Conservation (phyloP, 2,113 vertebrate genomes). For the Hystrix brachyura region DNA sequence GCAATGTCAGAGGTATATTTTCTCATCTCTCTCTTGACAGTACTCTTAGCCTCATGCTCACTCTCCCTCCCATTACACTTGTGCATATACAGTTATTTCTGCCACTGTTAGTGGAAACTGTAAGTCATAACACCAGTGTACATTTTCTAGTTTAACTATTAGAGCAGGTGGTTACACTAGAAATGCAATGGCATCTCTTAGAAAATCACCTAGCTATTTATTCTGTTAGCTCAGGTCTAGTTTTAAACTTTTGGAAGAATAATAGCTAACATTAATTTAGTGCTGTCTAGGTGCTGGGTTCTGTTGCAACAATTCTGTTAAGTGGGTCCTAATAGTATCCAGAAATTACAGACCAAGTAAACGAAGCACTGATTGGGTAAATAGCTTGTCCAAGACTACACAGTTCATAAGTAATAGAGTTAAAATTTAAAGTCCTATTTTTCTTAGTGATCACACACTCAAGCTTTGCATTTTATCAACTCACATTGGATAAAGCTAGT, state of each 20-base stretch:
- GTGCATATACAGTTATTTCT: not conserved
- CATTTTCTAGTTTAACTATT: not conserved
- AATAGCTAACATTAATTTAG: not conserved
- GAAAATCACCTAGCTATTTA: not conserved
- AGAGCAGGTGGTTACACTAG: not conserved
- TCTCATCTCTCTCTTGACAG: not conserved
- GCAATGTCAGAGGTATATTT: not conserved
- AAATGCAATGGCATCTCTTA: not conserved
- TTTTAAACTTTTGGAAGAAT: not conserved
- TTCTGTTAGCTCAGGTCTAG: not conserved
- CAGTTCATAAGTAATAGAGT: not conserved
- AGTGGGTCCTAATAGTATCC: not conserved
- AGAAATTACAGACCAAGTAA: conserved; percentile 12
- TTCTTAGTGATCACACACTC: not conserved
- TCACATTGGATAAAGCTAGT: not conserved
- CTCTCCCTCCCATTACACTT: not conserved
- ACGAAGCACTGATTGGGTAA: not conserved
- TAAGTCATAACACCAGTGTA: not conserved
- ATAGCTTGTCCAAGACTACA: not conserved
- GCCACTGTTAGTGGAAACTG: not conserved
- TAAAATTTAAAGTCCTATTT: not conserved
- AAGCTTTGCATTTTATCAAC: not conserved
- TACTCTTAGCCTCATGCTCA: too few species aligned
- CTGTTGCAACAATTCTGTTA: not conserved
- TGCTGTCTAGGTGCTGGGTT: not conserved